These are phyloP conservation scores for Hymenochirus boettgeri DNA, from an alignment of 2,113 vertebrate genomes.

Conservation along the genomic window DNA sequence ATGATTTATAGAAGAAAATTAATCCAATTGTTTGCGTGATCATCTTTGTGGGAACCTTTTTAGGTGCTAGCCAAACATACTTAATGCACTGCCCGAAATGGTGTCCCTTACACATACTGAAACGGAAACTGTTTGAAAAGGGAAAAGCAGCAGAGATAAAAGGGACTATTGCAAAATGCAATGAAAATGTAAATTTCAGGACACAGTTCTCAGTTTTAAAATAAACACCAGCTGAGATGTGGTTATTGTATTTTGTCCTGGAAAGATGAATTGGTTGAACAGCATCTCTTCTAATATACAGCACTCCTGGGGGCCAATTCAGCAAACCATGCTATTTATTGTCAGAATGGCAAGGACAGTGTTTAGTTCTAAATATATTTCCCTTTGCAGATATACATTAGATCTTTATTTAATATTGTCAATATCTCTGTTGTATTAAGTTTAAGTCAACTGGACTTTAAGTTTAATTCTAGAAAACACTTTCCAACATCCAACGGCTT, in stretches of 20 bases:
- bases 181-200: conserved; percentile 42
- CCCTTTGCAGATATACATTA: too few species aligned
- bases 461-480: too few species aligned
- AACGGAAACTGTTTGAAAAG: conserved; percentile 13
- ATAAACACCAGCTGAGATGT: conserved; percentile 35
- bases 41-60: neutral
- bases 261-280: neutral
- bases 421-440: too few species aligned
- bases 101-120: neutral
- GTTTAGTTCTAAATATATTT: conserved; percentile 45
- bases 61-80: too few species aligned
- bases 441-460: too few species aligned
- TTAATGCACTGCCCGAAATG: too few species aligned
- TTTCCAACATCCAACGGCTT: too few species aligned
- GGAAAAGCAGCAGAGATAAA: conserved; percentile 5
- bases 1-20: neutral
- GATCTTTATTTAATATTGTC: too few species aligned
- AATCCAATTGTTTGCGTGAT: conserved; percentile 20
- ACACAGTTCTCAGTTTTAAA: conserved; percentile 13
- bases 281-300: conserved; percentile 42
- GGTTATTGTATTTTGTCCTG: conserved; percentile 14
- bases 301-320: conserved; percentile 38
- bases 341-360: conserved; percentile 36
- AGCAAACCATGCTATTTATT: conserved; percentile 44
- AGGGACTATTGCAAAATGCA: conserved; percentile 23